These are phyloP conservation scores for Nipponia nippon DNA, from an alignment of 2,113 vertebrate species.

Conservation along the genomic window DNA sequence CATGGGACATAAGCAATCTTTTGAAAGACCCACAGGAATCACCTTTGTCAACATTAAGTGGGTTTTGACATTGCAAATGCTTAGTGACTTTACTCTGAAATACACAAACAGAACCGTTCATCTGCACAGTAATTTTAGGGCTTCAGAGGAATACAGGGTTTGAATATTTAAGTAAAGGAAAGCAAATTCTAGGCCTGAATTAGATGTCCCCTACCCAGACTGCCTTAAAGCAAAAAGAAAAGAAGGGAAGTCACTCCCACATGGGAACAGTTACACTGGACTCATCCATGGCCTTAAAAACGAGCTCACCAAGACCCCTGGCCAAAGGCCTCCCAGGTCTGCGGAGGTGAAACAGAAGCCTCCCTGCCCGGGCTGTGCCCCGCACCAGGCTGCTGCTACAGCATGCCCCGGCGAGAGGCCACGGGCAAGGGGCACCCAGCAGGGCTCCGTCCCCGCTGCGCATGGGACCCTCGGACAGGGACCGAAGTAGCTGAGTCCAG, in stretches of 20 bases:
- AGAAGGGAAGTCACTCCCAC: neutral
- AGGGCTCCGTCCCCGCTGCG: neutral
- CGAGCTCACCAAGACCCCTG: neutral
- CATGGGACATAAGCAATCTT: neutral
- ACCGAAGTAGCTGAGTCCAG: neutral
- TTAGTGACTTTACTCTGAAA: neutral
- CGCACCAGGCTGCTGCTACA: neutral
- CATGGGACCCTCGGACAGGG: neutral
- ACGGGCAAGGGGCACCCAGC: neutral
- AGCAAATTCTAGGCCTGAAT: neutral
- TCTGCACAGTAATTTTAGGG: neutral
- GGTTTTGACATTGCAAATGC: neutral
- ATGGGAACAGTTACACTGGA: neutral
- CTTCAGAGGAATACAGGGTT: neutral
- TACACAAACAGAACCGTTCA: neutral
- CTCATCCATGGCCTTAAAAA: conserved; percentile 18
- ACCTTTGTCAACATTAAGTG: neutral
- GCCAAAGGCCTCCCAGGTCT: neutral
- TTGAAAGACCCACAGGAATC: neutral
- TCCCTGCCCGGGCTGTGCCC: neutral
- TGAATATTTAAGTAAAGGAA: neutral
- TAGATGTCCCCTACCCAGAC: neutral
- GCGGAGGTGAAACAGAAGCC: neutral
- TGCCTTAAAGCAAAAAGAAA: neutral
- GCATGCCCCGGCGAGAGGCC: neutral